Evolutionary conservation across 2,113 vertebrate species (phyloP).

Genomic region (Jaculus jaculus): DNA sequence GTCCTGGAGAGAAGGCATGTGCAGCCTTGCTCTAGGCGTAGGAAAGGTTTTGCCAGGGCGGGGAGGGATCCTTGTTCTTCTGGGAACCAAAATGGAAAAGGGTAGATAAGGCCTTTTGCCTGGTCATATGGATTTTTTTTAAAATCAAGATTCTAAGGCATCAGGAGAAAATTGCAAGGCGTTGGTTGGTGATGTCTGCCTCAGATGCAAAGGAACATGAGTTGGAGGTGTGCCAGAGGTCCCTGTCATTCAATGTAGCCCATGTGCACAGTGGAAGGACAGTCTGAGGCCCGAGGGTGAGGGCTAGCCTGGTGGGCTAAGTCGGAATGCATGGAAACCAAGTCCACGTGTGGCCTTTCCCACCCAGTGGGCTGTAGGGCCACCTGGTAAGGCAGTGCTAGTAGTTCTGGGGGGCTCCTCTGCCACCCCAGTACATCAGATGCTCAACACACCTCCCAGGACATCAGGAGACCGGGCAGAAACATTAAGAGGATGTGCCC

Average conservation of each 20-base stretch:
- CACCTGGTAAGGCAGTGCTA: neutral
- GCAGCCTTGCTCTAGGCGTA: neutral
- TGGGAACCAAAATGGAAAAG: neutral
- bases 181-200: neutral
- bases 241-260: neutral
- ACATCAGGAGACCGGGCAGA: neutral
- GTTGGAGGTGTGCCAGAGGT: accelerated
- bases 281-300: neutral
- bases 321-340: too few species aligned
- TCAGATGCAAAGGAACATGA: accelerated
- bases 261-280: accelerated
- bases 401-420: too few species aligned
- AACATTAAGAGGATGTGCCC: accelerated
- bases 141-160: too few species aligned
- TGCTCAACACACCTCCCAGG: neutral
- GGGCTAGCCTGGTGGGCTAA: neutral
- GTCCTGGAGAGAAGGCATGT: accelerated
- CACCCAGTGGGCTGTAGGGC: neutral
- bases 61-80: neutral
- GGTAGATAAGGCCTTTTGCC: neutral
- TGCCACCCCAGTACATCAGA: neutral
- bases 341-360: neutral
- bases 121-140: too few species aligned
- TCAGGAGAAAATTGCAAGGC: too few species aligned
- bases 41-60: neutral